Percentiles rank a stretch among this genome's conserved stretches.
phyloP scores from a whole-genome alignment of 2,113 vertebrate species.

The Argyrosomus japonicus region DNA sequence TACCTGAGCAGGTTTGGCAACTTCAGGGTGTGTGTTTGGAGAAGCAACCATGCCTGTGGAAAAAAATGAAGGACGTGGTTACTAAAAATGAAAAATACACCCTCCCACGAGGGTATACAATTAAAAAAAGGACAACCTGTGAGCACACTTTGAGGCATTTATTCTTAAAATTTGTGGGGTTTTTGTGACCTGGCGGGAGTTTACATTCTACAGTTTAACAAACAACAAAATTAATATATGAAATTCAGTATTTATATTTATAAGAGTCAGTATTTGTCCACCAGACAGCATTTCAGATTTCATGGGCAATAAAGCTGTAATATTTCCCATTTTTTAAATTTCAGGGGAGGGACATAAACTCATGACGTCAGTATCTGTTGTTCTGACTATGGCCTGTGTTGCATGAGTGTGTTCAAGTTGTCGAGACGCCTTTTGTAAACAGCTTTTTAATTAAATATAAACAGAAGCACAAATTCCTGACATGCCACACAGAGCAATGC shows the following conservation, averaged over 20 bases:
- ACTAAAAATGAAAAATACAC: not conserved
- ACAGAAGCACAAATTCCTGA: slow-evolving; percentile 64
- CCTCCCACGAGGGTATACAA: not conserved
- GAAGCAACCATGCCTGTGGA: slow-evolving; percentile 82
- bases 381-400: not conserved
- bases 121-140: not conserved
- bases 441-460: slow-evolving; percentile 68
- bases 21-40: slow-evolving; percentile 23
- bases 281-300: not conserved
- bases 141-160: not conserved
- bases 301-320: not conserved
- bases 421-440: slow-evolving; percentile 52
- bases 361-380: not conserved
- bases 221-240: not conserved
- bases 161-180: not conserved
- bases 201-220: not conserved
- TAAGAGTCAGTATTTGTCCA: not conserved
- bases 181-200: not conserved
- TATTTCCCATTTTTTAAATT: not conserved
- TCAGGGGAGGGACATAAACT: not conserved
- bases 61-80: slow-evolving; percentile 2
- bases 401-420: not conserved
- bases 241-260: not conserved
- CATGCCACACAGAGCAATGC: slow-evolving; percentile 42
- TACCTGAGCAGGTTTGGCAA: slow-evolving; percentile 76